Conservation (phyloP, 2,888 invertebrate species). For the Cephonodes hylas region DNA sequence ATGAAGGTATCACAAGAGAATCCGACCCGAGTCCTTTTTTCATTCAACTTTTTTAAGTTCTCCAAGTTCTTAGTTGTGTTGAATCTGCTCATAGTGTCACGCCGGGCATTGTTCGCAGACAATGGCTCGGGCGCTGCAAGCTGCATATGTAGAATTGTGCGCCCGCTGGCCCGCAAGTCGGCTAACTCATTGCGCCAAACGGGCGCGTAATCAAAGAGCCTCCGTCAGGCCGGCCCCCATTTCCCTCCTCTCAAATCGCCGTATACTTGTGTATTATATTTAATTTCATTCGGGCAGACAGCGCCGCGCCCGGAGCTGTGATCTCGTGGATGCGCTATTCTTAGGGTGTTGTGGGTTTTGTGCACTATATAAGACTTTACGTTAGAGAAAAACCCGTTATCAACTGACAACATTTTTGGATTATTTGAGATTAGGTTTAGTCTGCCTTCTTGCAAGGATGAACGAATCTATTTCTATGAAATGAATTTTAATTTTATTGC, state of each 20-base stretch:
- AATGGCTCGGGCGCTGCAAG: slow-evolving; percentile 44
- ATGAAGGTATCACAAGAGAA: slow-evolving; percentile 7
- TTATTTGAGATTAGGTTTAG: too few relatives aligned
- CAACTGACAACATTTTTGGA: too few relatives aligned
- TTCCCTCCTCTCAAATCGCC: slow-evolving; percentile 7
- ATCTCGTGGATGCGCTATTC: background rate
- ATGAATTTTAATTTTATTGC: too few relatives aligned
- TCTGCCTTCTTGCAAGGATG: too few relatives aligned
- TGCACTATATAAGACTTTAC: too few relatives aligned
- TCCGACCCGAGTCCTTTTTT: slow-evolving; percentile 51
- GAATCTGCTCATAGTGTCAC: slow-evolving; percentile 59
- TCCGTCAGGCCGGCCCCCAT: slow-evolving; percentile 1
- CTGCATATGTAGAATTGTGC: slow-evolving; percentile 62
- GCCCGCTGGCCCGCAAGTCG: slow-evolving; percentile 48
- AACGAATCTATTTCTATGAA: too few relatives aligned
- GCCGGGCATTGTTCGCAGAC: slow-evolving; percentile 67
- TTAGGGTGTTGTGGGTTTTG: background rate
- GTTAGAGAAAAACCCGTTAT: too few relatives aligned
- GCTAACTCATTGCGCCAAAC: slow-evolving; percentile 36
- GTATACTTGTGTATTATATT: slow-evolving; percentile 6
- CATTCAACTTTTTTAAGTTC: slow-evolving; percentile 72
- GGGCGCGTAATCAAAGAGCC: slow-evolving; percentile 12
- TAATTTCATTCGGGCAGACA: slow-evolving; percentile 13
- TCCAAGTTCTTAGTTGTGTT: slow-evolving; percentile 61
- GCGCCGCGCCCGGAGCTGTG: slow-evolving; percentile 22